Evolutionary conservation across 2,888 invertebrate species (phyloP), one percentile per base, ranked within the genome.

Genomic region (Bedellia somnulentella): DNA sequence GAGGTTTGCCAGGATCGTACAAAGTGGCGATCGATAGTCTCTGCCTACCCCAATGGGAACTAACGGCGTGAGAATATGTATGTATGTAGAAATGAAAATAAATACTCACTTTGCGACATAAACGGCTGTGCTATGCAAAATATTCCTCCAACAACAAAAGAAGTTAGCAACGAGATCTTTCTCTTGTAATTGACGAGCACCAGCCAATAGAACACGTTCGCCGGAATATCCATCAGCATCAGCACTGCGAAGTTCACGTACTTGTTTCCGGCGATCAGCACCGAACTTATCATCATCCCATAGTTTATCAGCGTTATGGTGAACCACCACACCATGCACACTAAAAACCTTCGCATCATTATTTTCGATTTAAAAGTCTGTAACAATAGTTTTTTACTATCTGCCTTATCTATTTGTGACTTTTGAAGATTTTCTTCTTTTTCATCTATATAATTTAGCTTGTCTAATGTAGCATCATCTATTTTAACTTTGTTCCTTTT

Each of bases 221-320:
- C 60, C 0, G 73, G 73, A 2, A 75, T 56, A 27, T 75, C 73
- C 68, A 71, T 70, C 40, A 67, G 22, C 58, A 71, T 67, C 21
- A 73, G 46, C 31, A 73, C 39, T 3, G 73, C 60, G 32, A 75
- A 75, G 46, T 73, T 75, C 12, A 67, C 42, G 44, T 67, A 73
- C 39, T 71, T 73, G 44, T 73, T 67, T 4, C 75, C 73, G 8
- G 56, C 68, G 32, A 73, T 61, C 37, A 67, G 54, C 30, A 73
- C 73, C 1, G 71, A 56, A 43, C 71, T 61, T 46, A 73, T 64
- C 71, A 73, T 71, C 75, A 73, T 73, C 3, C 73, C 75, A 39
- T 71, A 75, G 52, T 75, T 73, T 35, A 75, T 71, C 17, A 75
- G 44, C 11, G 71, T 73, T 31, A 66, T 66, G 2, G 73, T 73